Base-by-base conservation (phyloP, 2,888 invertebrate genomes). In the Lycophotia porphyrea region DNA sequence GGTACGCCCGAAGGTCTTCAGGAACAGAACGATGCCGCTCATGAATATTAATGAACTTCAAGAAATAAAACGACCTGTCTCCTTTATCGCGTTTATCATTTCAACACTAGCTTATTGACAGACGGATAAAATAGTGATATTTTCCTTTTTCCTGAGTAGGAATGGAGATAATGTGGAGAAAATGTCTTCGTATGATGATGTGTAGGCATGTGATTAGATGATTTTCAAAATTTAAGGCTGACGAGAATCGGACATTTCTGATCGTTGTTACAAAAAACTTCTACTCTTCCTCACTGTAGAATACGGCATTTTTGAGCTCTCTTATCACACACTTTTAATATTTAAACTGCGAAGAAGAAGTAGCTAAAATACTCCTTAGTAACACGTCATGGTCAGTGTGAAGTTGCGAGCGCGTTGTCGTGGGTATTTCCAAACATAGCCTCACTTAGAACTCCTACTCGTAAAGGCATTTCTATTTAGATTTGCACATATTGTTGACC, bases 41-140 rank as follows among this genome's bases (percentile, higher is more conserved):
- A 84, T 84, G 76, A 81, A 88, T 89, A 88, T 89, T 64, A 71
- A 86, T 87, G 80, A 83, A 42, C 76, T 67, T 74, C 66, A 76
- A 81, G 61, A 72, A 78, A 84, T 80, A 71, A 69, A 71, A 34
- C 18, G 36, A 67, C 0, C 71, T 76, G 71, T 80, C 78, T 79
- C 61, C 67, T 72, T 39, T 44, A 71, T 78, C 60, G 66, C 74
- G 42, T 79, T 79, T 52, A 77, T 84, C 76, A 73, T 76, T 84
- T 66, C 49, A 65, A 78, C 78, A 65, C 76, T 74, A 13, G 52
- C 21, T 69, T 64, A 66, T 42, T 64, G 47, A 69, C 39, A 63
- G 8, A 9, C 39, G n/a, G 15, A 49, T 52, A 61, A 42, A 39
- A 58, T 36, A 69, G 7, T 68, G 31, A 71, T 61, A 71, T 76